Base-by-base conservation (phyloP, 2,113 vertebrate species). In the Podarcis muralis region DNA sequence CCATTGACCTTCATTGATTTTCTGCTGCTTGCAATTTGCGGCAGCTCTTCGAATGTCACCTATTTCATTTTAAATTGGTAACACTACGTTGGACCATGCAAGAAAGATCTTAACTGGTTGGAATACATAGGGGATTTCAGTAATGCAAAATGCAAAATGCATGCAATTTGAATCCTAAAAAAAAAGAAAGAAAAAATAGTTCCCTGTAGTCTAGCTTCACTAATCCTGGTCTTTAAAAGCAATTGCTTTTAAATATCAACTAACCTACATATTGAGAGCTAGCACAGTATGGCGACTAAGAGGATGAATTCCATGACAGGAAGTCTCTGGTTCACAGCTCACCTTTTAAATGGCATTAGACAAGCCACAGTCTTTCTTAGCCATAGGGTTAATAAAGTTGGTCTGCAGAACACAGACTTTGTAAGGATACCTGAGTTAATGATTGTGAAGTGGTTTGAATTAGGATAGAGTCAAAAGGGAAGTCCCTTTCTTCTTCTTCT, bases 101-200 rank as follows among this genome's bases (percentile, higher is more conserved):
- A 62, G 18, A 86, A 92, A 84, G 68, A n/a, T 1, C 27, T 88
- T 53, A 81, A 32, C 30, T 88, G 92, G 27, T 84, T 88, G 30
- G 30, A 80, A 66, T 25, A 84, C 11, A 76, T 76, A 30, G 59
- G 81, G 59, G 3, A 25, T 7, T 30, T 82, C 1, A 62, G 9
- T 30, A 48, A 9, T 62, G 69, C 65, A 83, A 11, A 81, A 82
- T 30, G 53, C n/a, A 74, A 15, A 69, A 71, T 4, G 13, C 11
- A 16, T 37, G 13, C 66, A 27, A 74, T 79, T 81, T 81, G 32
- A 84, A 57, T 72, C 20, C 40, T 53, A 1, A 1, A 84, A 84
- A 27, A 88, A 77, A 65, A n/a, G n/a, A n/a, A 80, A 43, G 40
- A 48, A 48, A 48, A 53, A 48, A 48, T 9, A 11, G 9, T 11